A percentile compares a stretch with the other conserved stretches of the same genome.
These are phyloP conservation scores for Microcebus lehilahytsara DNA, from an alignment of 2,113 vertebrate genomes.

Conservation along the genomic window DNA sequence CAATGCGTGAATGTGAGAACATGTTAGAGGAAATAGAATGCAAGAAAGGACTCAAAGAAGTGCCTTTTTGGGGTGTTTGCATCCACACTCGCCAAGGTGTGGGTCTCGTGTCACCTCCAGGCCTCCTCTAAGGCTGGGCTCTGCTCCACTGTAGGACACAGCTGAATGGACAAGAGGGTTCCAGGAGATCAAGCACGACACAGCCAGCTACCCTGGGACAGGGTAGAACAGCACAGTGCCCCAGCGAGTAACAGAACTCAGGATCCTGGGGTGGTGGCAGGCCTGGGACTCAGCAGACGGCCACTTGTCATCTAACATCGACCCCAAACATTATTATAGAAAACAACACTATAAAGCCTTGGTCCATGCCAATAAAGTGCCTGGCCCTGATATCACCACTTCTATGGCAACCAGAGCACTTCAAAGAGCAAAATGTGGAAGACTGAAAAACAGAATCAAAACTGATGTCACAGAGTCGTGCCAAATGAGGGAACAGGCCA, in stretches of 20 bases:
- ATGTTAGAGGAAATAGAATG: neutral
- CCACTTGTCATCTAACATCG: neutral
- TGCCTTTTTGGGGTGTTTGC: neutral
- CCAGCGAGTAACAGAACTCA: neutral
- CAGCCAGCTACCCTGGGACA: neutral
- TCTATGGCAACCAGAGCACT: conserved; percentile 52
- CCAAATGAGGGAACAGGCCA: neutral
- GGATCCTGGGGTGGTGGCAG: accelerated
- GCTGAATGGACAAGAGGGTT: neutral
- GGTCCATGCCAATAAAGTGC: neutral
- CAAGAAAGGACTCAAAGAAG: neutral
- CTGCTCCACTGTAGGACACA: accelerated
- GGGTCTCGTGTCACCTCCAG: neutral
- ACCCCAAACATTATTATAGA: neutral
- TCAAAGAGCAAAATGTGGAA: conserved; percentile 41
- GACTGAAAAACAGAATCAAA: neutral
- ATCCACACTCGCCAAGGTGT: neutral
- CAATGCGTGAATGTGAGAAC: neutral
- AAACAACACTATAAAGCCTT: conserved; percentile 23
- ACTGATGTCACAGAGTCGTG: neutral
- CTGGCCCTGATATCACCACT: neutral
- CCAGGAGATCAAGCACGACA: neutral
- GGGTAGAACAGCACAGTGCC: neutral
- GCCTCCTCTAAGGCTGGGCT: neutral
- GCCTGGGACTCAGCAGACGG: neutral